phyloP scores from a whole-genome alignment of 2,797 vertebrate species.

The Lacerta bilineata region DNA sequence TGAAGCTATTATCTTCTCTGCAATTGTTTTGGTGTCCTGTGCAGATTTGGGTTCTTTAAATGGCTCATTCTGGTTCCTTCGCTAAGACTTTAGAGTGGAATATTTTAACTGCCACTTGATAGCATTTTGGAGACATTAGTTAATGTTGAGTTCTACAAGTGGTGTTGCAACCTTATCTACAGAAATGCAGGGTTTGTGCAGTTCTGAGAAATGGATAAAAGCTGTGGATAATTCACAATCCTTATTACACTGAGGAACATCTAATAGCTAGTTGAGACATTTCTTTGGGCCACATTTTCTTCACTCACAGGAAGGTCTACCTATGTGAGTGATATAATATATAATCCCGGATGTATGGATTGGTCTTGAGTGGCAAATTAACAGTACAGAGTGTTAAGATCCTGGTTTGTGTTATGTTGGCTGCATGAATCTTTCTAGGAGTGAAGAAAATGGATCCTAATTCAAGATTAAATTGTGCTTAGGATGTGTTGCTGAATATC shows the following conservation, averaged over 20 bases:
- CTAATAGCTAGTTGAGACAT: neutral
- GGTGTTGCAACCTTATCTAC: neutral
- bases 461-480: neutral
- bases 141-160: neutral
- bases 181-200: neutral
- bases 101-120: conserved; percentile 25
- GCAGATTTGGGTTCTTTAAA: conserved; percentile 45
- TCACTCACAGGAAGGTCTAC: neutral
- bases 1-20: conserved; percentile 29
- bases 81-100: neutral
- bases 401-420: neutral
- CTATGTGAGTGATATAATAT: neutral
- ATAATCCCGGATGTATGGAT: neutral
- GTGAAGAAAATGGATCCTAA: neutral
- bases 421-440: neutral
- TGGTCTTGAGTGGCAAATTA: neutral
- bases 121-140: neutral
- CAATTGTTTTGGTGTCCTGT: conserved; percentile 43
- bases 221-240: neutral
- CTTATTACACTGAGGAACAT: neutral
- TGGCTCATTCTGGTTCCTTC: neutral
- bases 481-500: neutral
- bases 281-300: conserved; percentile 1
- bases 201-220: neutral
- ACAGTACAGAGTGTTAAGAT: neutral